Evolutionary conservation across 2,888 invertebrate species (phyloP).

Genomic region (Pheosia gnoma): DNA sequence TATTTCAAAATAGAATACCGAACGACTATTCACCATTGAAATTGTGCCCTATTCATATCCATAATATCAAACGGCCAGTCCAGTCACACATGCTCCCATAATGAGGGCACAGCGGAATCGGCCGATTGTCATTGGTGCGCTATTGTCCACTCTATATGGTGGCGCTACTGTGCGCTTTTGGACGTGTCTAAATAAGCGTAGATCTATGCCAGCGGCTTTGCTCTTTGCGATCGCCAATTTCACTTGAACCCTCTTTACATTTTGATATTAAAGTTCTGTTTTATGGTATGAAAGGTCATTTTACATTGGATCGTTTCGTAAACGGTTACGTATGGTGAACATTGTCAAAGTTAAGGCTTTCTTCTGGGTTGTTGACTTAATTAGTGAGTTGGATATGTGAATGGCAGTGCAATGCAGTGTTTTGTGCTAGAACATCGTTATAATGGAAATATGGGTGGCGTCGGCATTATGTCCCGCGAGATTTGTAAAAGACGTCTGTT

Average conservation of each 20-base stretch:
- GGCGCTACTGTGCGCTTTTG: conserved; percentile 74
- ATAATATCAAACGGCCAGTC: conserved; percentile 44
- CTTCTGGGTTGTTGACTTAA: conserved; percentile 80
- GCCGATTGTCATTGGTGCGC: conserved; percentile 75
- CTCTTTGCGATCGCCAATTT: conserved; percentile 61
- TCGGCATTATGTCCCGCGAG: conserved; percentile 50
- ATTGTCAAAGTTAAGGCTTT: conserved; percentile 83
- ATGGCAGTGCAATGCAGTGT: conserved; percentile 80
- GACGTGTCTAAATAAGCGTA: conserved; percentile 80
- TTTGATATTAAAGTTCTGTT: conserved; percentile 18
- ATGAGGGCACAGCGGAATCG: conserved; percentile 67
- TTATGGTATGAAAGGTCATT: conserved; percentile 41
- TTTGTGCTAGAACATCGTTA: conserved; percentile 76
- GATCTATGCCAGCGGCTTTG: conserved; percentile 78
- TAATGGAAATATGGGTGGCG: conserved; percentile 77
- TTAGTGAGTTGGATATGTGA: conserved; percentile 83
- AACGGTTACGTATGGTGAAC: conserved; percentile 79
- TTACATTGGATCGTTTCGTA: conserved; percentile 51
- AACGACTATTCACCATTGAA: conserved; percentile 42
- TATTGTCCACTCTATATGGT: conserved; percentile 82
- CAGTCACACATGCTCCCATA: conserved; percentile 69
- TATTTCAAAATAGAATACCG: conserved; percentile 35
- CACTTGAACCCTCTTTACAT: conserved; percentile 38
- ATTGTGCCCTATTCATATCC: conserved; percentile 47
- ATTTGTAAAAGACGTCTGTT: conserved; percentile 51